phyloP scores from a whole-genome alignment of 1,140 invertebrate genomes.

The Camponotus vicinus region DNA sequence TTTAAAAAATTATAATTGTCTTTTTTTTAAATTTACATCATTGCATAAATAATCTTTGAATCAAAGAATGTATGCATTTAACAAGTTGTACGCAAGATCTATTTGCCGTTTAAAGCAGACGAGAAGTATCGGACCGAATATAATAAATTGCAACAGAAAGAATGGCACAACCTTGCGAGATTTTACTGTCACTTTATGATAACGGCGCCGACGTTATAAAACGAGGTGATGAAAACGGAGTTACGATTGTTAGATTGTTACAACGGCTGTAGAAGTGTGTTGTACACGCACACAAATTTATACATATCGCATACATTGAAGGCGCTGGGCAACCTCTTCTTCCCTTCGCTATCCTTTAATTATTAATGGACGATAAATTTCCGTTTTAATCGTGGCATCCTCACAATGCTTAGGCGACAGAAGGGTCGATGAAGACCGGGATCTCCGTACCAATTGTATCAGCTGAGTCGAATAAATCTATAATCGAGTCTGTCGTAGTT shows the following conservation, averaged over 20 bases:
- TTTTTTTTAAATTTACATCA: neutral
- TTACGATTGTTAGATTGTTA: slow-evolving; percentile 71
- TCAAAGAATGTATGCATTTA: neutral
- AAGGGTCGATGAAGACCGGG: slow-evolving; percentile 58
- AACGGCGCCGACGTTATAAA: slow-evolving; percentile 58
- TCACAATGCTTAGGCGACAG: slow-evolving; percentile 8
- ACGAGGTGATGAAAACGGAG: slow-evolving; percentile 56
- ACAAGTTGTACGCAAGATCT: neutral
- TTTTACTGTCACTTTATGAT: slow-evolving; percentile 69
- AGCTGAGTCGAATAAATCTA: slow-evolving; percentile 45
- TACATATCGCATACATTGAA: slow-evolving; percentile 18
- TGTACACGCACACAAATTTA: neutral
- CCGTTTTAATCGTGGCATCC: slow-evolving; percentile 56
- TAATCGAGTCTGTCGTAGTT: slow-evolving; percentile 47
- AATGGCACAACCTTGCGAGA: slow-evolving; percentile 43
- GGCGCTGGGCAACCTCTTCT: neutral
- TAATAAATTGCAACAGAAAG: slow-evolving; percentile 66
- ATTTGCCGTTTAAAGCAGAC: slow-evolving; percentile 31
- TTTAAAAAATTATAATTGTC: neutral
- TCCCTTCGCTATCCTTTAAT: slow-evolving; percentile 58
- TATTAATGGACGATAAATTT: slow-evolving; percentile 72
- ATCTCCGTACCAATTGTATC: slow-evolving; percentile 63
- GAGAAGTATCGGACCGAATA: slow-evolving; percentile 48
- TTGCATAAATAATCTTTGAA: neutral
- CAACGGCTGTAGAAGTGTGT: slow-evolving; percentile 27